Conservation (phyloP, 2,888 invertebrate species). For the Heteromyza rotundicornis region DNA sequence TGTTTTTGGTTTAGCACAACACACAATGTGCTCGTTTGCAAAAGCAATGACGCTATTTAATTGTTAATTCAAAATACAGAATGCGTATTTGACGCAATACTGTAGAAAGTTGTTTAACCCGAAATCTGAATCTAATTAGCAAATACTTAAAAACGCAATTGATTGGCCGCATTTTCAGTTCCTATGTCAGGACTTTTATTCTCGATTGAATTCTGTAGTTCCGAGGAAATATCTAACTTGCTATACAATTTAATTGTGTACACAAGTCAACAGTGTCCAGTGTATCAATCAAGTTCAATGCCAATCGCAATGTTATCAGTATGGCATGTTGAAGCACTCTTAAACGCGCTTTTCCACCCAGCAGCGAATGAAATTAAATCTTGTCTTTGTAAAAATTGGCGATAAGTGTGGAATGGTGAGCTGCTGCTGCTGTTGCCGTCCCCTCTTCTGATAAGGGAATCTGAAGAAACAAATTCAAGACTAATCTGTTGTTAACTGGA, state of each 20-base stretch:
- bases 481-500: neutral
- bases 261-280: neutral
- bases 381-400: too few species aligned
- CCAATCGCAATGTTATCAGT: constrained; percentile 9
- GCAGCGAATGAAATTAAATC: too few species aligned
- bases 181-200: too few species aligned
- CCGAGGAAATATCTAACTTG: neutral
- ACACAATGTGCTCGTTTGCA: too few species aligned
- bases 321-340: constrained; percentile 5
- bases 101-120: neutral
- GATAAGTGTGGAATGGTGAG: too few species aligned
- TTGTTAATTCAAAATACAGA: neutral
- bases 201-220: too few species aligned
- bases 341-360: neutral
- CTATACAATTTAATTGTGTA: neutral
- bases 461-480: neutral
- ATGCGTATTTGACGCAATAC: neutral
- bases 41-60: neutral
- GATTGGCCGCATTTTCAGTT: too few species aligned
- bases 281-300: constrained; percentile 9
- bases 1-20: neutral
- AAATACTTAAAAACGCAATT: too few species aligned
- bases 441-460: neutral
- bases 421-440: too few species aligned
- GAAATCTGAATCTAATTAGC: neutral